These are phyloP conservation scores for Turnix velox DNA, from an alignment of 2,113 vertebrate species.

Conservation along the genomic window DNA sequence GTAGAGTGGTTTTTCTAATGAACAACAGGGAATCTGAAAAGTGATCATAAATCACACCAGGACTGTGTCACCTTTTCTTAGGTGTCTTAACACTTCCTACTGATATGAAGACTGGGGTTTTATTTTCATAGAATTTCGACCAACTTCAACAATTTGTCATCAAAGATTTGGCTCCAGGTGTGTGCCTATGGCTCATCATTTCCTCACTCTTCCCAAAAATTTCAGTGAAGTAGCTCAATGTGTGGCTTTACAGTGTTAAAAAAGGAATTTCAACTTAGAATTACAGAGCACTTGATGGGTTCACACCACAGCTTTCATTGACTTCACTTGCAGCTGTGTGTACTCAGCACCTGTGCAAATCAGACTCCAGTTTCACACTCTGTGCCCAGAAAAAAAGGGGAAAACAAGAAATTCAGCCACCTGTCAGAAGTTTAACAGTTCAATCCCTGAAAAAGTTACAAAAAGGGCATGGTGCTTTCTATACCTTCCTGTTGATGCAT, in stretches of 20 bases:
- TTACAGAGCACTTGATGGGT: not conserved
- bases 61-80: not conserved
- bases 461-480: not conserved
- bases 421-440: constrained; percentile 22
- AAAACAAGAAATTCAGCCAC: not conserved
- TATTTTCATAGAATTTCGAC: not conserved
- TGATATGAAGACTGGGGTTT: not conserved
- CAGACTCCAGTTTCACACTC: not conserved
- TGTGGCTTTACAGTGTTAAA: not conserved
- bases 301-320: not conserved
- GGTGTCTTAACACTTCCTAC: not conserved
- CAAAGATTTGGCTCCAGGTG: not conserved
- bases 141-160: not conserved
- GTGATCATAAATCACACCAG: not conserved
- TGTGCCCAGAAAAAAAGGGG: not conserved
- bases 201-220: not conserved
- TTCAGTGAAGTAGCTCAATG: not conserved
- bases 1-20: not conserved
- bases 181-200: not conserved
- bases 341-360: constrained; percentile 51
- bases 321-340: constrained; percentile 40
- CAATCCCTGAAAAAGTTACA: not conserved
- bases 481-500: not conserved
- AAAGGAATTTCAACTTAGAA: not conserved
- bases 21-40: not conserved